Evolutionary conservation across 2,888 invertebrate genomes (phyloP), one percentile per base, ranked within the genome.

Genomic region (Vesta saturnalis): DNA sequence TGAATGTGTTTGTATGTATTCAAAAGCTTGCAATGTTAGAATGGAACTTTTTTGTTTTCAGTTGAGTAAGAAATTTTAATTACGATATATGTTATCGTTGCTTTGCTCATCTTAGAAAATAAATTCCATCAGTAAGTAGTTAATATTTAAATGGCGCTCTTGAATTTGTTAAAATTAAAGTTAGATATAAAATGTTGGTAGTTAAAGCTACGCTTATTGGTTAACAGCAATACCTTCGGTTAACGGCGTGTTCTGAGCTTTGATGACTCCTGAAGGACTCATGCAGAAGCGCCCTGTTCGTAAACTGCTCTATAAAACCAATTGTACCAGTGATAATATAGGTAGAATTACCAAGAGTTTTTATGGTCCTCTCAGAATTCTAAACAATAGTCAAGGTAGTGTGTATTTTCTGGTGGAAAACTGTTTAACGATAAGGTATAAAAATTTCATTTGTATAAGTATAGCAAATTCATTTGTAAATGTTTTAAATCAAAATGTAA

Each of bases 191-290:
- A 69, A 63, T 62, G 67, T 55, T 57, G 60, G 59, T 60, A 64
- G 67, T 72, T 70, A 65, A 67, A 64, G 62, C 58, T 57, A 63
- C 62, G 64, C 67, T 64, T 64, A 72, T 72, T 64, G 64, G 72
- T 67, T 72, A 72, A 70, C 68, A 66, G 63, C 54, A 56, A 74
- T 61, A 73, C 72, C 76, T 77, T 73, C 73, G 75, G 74, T 77
- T 74, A 77, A 75, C 72, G 74, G 71, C 70, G 73, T 72, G 72
- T 78, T 77, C 71, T 73, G 70, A 67, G 66, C 66, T 73, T 77
- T 78, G 78, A 81, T 80, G 76, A 77, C 77, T 79, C 81, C 81
- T 79, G 63, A 69, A 76, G 80, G 80, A 76, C 75, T 77, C 76
- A 73, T 78, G 71, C 73, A 64, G 72, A 70, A 74, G 73, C 76